Percentiles rank a stretch among this genome's conserved stretches.
These are phyloP conservation scores for Scartelaos histophorus DNA, from an alignment of 2,113 vertebrate species.

Conservation along the genomic window DNA sequence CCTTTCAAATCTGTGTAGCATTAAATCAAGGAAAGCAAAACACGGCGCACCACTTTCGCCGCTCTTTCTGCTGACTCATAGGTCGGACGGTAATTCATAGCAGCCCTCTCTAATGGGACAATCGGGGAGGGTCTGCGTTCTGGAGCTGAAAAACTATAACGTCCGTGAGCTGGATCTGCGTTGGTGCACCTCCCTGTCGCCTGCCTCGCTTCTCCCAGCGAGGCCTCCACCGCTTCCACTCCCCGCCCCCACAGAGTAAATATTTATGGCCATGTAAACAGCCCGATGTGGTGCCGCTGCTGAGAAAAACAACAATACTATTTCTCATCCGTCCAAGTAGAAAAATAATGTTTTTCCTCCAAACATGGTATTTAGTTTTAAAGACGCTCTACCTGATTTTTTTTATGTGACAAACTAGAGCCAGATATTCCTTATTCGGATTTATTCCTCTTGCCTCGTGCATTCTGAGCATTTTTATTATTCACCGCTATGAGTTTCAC, in stretches of 20 bases:
- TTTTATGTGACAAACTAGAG: no score
- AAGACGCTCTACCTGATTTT: neutral
- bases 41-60: neutral
- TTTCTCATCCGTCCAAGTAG: slow-evolving; percentile 19
- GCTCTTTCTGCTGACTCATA: slow-evolving; percentile 18
- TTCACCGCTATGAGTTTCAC: no score
- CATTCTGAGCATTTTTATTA: no score
- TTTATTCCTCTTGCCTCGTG: no score
- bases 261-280: slow-evolving; percentile 47
- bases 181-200: slow-evolving; percentile 25
- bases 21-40: slow-evolving; percentile 14
- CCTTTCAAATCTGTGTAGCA: neutral
- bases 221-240: slow-evolving; percentile 48
- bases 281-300: slow-evolving; percentile 28
- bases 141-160: neutral
- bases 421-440: no score
- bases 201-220: slow-evolving; percentile 12
- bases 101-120: slow-evolving; percentile 12
- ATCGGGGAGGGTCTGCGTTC: slow-evolving; percentile 7
- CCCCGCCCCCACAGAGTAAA: slow-evolving; percentile 48
- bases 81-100: slow-evolving; percentile 24
- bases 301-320: slow-evolving; percentile 13
- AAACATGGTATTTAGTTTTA: slow-evolving; percentile 21
- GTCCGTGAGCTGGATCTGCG: slow-evolving; percentile 25
- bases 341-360: slow-evolving; percentile 37